These are phyloP conservation scores for Sebastes vulpes DNA, from an alignment of 2,797 vertebrate genomes.

Conservation along the genomic window DNA sequence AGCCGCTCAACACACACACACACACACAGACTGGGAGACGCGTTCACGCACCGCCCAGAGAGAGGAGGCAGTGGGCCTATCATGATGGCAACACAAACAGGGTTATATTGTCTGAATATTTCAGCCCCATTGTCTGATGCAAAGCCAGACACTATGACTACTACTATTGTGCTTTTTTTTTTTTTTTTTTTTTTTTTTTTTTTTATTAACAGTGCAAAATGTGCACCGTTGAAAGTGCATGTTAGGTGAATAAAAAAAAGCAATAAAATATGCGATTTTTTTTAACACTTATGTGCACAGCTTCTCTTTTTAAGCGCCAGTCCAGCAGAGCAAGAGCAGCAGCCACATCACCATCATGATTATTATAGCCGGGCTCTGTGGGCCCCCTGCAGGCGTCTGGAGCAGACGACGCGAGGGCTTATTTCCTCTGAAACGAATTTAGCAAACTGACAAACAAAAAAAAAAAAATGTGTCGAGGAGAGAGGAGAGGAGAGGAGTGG, in stretches of 20 bases:
- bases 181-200: not conserved
- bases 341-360: conserved; percentile 20
- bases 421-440: conserved; percentile 74
- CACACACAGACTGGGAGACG: conserved; percentile 6
- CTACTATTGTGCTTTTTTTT: conserved; percentile 24
- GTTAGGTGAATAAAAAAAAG: rapidly evolving
- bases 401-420: conserved; percentile 49
- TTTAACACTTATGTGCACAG: not conserved
- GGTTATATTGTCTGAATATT: conserved; percentile 53
- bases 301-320: not conserved
- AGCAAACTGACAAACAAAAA: conserved; percentile 81
- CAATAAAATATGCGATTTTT: conserved; percentile 24
- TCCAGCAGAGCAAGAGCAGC: conserved; percentile 15
- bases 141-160: not conserved
- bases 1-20: not conserved
- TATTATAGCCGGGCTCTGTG: conserved; percentile 51
- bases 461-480: conserved; percentile 71
- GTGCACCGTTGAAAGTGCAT: not conserved
- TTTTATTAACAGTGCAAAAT: not conserved
- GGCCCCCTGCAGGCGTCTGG: conserved; percentile 84
- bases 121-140: conserved; percentile 55
- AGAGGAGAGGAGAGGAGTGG: conserved; percentile 67
- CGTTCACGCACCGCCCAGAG: conserved; percentile 16
- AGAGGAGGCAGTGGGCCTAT: conserved; percentile 10
- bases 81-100: conserved; percentile 46